phyloP scores from a whole-genome alignment of 2,113 vertebrate species.

The Carettochelys insculpta region DNA sequence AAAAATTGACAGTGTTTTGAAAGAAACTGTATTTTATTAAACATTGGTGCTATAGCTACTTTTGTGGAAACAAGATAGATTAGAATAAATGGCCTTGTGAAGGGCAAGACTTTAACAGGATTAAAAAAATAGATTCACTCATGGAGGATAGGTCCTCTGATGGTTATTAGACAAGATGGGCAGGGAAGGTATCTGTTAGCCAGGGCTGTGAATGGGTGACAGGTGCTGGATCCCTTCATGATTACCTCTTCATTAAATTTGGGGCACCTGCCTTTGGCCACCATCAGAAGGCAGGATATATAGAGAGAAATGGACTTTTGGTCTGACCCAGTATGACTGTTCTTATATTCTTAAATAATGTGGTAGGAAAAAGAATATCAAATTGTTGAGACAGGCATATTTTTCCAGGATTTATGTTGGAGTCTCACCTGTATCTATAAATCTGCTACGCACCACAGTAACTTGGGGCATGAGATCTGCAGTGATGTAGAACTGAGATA shows the following conservation, averaged over 20 bases:
- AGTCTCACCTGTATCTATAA: neutral
- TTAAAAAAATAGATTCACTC: no score
- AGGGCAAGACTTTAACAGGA: no score
- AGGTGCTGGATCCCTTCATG: no score
- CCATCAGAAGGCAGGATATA: no score
- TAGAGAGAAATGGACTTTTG: no score
- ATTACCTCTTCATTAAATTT: no score
- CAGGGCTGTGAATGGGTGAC: no score
- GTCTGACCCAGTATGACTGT: no score
- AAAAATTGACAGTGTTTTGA: neutral
- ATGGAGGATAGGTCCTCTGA: no score
- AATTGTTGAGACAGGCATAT: neutral
- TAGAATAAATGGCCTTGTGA: neutral
- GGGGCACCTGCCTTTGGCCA: no score
- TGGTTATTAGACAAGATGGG: no score
- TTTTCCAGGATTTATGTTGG: neutral
- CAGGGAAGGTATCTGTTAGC: no score
- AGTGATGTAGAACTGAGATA: neutral
- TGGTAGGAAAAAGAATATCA: neutral
- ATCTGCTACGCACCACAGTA: neutral
- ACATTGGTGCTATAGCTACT: neutral
- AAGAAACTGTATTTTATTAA: neutral
- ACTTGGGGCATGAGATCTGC: neutral
- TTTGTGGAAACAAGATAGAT: neutral
- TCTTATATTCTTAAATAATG: neutral